A percentile compares a stretch with the other conserved stretches of the same genome.
Conservation (phyloP, 2,888 invertebrate genomes). For the Torymus aiolomorphi region DNA sequence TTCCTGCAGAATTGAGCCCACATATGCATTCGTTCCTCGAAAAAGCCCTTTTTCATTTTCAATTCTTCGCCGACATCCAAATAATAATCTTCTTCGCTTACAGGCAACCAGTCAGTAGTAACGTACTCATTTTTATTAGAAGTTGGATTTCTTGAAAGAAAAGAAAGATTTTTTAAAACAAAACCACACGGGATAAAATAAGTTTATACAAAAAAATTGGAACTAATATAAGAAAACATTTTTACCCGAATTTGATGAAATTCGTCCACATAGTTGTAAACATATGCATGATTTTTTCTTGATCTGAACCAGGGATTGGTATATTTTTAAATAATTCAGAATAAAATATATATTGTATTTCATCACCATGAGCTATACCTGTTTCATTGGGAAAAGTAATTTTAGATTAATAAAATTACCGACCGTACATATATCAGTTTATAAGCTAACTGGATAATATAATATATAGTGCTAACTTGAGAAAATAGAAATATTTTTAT, state of each 20-base stretch:
- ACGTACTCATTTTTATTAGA: slow-evolving; percentile 70
- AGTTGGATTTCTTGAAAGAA: slow-evolving; percentile 73
- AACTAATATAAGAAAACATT: slow-evolving; percentile 26
- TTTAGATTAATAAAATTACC: no score
- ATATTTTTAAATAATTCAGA: slow-evolving; percentile 69
- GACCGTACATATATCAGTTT: no score
- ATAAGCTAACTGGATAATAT: no score
- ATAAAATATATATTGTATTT: slow-evolving; percentile 76
- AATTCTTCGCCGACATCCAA: slow-evolving; percentile 72
- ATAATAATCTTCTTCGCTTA: slow-evolving; percentile 70
- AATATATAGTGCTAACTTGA: no score
- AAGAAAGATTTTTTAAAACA: neutral
- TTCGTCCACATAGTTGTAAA: slow-evolving; percentile 76
- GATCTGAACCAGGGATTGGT: slow-evolving; percentile 69
- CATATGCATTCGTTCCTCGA: slow-evolving; percentile 73
- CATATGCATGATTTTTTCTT: slow-evolving; percentile 71
- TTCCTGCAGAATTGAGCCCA: slow-evolving; percentile 76
- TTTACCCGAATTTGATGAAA: slow-evolving; percentile 76
- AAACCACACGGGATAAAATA: neutral
- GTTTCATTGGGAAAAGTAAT: neutral
- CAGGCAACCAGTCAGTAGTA: slow-evolving; percentile 73
- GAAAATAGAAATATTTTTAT: no score
- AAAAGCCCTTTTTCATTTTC: slow-evolving; percentile 68
- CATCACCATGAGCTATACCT: slow-evolving; percentile 77
- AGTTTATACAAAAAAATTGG: neutral